Percentiles rank a stretch among this genome's conserved stretches.
These are phyloP conservation scores for Troides oblongomaculatus DNA, from an alignment of 2,888 invertebrate species.

Conservation along the genomic window DNA sequence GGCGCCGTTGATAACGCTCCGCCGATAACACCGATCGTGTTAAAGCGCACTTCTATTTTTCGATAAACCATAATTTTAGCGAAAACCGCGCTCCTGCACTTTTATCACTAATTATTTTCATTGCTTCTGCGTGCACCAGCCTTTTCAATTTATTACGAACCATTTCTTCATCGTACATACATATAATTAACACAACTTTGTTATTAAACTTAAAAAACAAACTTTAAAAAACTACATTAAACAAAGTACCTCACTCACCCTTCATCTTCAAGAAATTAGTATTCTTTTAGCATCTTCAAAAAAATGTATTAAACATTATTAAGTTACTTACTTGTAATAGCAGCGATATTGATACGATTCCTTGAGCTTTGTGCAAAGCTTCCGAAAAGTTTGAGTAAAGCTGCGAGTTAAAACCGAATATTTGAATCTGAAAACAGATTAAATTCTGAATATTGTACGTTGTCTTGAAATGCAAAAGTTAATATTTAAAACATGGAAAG, in stretches of 20 bases:
- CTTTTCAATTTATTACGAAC: background rate
- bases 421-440: slow-evolving; percentile 91
- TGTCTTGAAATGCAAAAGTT: background rate
- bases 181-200: background rate
- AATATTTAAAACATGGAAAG: too few species aligned
- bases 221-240: background rate
- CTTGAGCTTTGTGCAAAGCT: slow-evolving; percentile 95
- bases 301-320: slow-evolving; percentile 2
- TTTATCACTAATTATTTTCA: slow-evolving; percentile 24
- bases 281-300: background rate
- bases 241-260: background rate
- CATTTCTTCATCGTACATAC: background rate
- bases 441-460: background rate
- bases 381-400: slow-evolving; percentile 97
- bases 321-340: slow-evolving; percentile 90
- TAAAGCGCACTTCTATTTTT: slow-evolving; percentile 48
- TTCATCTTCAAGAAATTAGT: background rate
- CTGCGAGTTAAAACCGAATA: slow-evolving; percentile 98
- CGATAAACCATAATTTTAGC: slow-evolving; percentile 32
- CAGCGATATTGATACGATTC: slow-evolving; percentile 96
- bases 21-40: slow-evolving; percentile 64
- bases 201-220: background rate
- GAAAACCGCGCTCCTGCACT: slow-evolving; percentile 26
- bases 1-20: slow-evolving; percentile 63
- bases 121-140: slow-evolving; percentile 3